Percentiles rank a stretch among this genome's conserved stretches.
Evolutionary conservation across 2,888 invertebrate genomes (phyloP).

Genomic region (Mythimna albipuncta): DNA sequence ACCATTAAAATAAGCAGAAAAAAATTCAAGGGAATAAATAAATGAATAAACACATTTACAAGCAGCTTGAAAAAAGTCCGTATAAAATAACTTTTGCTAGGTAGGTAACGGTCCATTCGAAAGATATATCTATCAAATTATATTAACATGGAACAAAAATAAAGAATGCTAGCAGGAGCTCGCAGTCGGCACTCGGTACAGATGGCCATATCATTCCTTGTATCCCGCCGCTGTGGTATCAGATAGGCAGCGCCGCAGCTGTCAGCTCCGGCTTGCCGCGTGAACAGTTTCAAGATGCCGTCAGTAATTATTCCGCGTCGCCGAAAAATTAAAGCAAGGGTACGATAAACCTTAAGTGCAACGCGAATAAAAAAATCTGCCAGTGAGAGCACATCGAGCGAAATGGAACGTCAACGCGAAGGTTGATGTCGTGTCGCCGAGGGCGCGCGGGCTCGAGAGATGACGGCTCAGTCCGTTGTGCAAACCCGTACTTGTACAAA

Average conservation of each 20-base stretch:
- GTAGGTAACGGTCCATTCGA: constrained; percentile 51
- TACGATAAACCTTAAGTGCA: constrained; percentile 81
- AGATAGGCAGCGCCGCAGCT: constrained; percentile 77
- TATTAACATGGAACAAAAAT: constrained; percentile 55
- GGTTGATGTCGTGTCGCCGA: constrained; percentile 79
- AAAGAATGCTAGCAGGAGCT: constrained; percentile 47
- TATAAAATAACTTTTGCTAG: constrained; percentile 43
- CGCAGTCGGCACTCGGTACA: constrained; percentile 40
- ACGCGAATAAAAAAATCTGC: constrained; percentile 78
- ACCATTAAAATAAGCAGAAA: constrained; percentile 30
- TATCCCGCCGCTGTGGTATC: constrained; percentile 72
- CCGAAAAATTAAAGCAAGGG: constrained; percentile 85
- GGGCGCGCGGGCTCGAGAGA: constrained; percentile 74
- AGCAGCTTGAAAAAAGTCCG: constrained; percentile 51
- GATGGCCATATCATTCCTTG: constrained; percentile 56
- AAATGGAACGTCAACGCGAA: constrained; percentile 82
- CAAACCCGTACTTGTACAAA: constrained; percentile 83
- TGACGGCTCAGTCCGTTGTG: constrained; percentile 77
- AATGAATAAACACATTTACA: constrained; percentile 38
- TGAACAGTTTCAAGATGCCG: constrained; percentile 79
- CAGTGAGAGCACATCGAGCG: constrained; percentile 77
- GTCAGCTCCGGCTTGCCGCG: constrained; percentile 81
- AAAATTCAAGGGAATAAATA: constrained; percentile 33
- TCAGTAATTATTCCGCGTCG: constrained; percentile 86
- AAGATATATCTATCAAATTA: constrained; percentile 54